phyloP scores from a whole-genome alignment of 2,113 vertebrate species.

The Macrotus californicus region DNA sequence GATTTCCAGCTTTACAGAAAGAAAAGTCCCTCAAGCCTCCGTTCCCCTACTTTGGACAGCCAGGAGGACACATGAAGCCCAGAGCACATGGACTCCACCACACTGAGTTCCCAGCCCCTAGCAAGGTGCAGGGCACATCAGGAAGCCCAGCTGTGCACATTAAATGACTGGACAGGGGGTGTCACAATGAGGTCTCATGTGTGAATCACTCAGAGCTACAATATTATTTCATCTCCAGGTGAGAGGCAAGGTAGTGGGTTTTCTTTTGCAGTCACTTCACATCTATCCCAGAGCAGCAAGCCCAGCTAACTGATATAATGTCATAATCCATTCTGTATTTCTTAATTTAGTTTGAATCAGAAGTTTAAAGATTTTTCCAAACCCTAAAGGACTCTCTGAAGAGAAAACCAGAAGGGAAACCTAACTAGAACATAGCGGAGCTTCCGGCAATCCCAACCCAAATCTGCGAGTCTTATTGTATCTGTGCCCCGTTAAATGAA shows the following conservation, averaged over 20 bases:
- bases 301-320: not conserved
- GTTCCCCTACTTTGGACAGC: too few species aligned
- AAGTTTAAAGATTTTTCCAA: not conserved
- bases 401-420: not conserved
- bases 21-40: not conserved
- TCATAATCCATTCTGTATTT: not conserved
- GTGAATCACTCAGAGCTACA: not conserved
- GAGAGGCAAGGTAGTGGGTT: not conserved
- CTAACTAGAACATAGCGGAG: not conserved
- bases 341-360: not conserved
- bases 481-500: not conserved
- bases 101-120: not conserved
- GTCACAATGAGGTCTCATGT: not conserved
- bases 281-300: not conserved
- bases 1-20: not conserved
- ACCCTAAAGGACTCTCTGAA: not conserved
- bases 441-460: not conserved
- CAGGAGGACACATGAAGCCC: not conserved
- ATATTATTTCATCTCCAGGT: not conserved
- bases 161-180: not conserved
- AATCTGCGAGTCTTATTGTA: not conserved
- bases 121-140: not conserved
- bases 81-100: rapidly evolving
- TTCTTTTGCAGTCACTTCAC: not conserved
- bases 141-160: not conserved